phyloP scores from a whole-genome alignment of 2,888 invertebrate species.

The Euspilapteryx auroguttella region DNA sequence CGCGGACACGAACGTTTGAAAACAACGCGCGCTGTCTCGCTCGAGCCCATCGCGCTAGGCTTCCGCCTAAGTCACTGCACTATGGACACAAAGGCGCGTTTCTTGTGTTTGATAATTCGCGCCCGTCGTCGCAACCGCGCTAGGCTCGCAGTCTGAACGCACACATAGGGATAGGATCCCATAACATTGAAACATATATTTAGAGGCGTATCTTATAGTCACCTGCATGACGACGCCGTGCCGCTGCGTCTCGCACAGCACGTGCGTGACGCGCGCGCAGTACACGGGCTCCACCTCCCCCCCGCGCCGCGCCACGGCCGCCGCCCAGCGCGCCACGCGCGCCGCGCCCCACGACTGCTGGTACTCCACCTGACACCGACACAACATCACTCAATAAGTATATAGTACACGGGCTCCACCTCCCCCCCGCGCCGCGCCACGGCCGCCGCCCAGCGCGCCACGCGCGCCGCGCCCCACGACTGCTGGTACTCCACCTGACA shows the following conservation, averaged over 20 bases:
- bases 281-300: constrained; percentile 88
- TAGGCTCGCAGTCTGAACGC: no score
- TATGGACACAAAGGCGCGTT: no score
- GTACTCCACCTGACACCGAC: constrained; percentile 74
- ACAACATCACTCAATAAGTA: no score
- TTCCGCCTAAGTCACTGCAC: no score
- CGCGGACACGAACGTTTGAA: no score
- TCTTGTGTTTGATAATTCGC: no score
- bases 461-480: constrained; percentile 63
- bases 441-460: constrained; percentile 67
- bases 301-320: constrained; percentile 77
- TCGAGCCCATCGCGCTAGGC: no score
- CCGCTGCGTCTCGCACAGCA: constrained; percentile 87
- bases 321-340: constrained; percentile 65
- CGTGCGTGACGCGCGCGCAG: constrained; percentile 86
- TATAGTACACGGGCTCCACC: constrained; percentile 82
- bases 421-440: constrained; percentile 86
- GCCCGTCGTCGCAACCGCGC: no score
- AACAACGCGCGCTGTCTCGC: no score
- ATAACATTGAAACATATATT: no score
- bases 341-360: constrained; percentile 68
- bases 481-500: constrained; percentile 75
- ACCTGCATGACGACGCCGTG: constrained; percentile 89
- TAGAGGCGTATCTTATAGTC: not conserved
- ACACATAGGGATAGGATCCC: no score